A percentile compares a stretch with the other conserved stretches of the same genome.
These are phyloP conservation scores for Chrysocyon brachyurus DNA, from an alignment of 2,797 vertebrate species.

Conservation along the genomic window DNA sequence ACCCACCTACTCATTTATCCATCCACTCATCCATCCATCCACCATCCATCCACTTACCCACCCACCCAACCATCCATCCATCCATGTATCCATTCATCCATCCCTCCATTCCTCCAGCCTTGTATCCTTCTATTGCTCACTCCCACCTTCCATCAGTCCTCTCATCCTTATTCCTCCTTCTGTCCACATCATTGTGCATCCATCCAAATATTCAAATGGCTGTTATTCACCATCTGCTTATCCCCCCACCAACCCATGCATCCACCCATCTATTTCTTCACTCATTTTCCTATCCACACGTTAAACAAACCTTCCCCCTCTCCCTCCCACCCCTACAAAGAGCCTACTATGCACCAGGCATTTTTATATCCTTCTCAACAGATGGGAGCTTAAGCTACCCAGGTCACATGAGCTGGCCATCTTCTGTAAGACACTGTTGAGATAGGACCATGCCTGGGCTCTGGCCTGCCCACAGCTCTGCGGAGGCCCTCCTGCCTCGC, in stretches of 20 bases:
- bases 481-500: not conserved
- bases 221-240: not conserved
- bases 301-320: not conserved
- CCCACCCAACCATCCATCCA: fast-evolving
- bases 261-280: not conserved
- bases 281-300: not conserved
- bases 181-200: not conserved
- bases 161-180: not conserved
- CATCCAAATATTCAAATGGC: not conserved
- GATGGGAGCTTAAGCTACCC: not conserved
- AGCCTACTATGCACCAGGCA: not conserved
- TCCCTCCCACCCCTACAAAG: not conserved
- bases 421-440: not conserved
- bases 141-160: not conserved
- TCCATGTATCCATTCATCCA: not conserved
- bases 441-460: not conserved
- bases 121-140: not conserved
- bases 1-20: fast-evolving
- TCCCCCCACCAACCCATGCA: not conserved
- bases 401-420: not conserved
- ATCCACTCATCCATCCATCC: fast-evolving
- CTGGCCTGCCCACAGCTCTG: not conserved
- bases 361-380: not conserved
- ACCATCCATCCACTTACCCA: fast-evolving
- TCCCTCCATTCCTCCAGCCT: not conserved